Percentiles rank a stretch among this genome's conserved stretches.
Evolutionary conservation across 30 jellyfish, hydroid and myxozoan species (phyloP).

Genomic region (Aurelia sp.): DNA sequence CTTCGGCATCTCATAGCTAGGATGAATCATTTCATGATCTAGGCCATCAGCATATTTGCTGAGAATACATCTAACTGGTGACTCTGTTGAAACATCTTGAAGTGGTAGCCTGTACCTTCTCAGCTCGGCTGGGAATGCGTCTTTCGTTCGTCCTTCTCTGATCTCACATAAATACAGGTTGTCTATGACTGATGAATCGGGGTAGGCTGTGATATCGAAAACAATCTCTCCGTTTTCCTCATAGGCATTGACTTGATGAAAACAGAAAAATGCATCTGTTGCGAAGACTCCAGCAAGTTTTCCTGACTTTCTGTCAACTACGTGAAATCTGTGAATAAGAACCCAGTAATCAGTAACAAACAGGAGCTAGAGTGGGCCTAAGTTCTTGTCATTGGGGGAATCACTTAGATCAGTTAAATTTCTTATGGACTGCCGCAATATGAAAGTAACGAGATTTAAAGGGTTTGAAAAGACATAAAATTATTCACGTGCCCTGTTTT

Average conservation of each 20-base stretch:
- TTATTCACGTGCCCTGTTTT: no score
- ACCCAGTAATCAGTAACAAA: no score
- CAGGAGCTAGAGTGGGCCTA: no score
- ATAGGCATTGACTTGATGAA: slow-evolving; percentile 80
- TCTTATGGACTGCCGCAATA: no score
- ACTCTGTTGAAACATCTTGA: slow-evolving; percentile 34
- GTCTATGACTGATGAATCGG: slow-evolving; percentile 57
- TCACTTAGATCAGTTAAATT: no score
- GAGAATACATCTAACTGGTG: slow-evolving; percentile 8
- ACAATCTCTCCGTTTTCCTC: slow-evolving; percentile 50
- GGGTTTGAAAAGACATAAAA: no score
- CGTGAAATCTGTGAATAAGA: slow-evolving; percentile 25
- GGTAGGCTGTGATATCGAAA: slow-evolving; percentile 65
- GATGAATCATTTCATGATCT: slow-evolving; percentile 68
- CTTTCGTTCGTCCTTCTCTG: slow-evolving; percentile 35
- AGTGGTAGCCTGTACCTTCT: slow-evolving; percentile 79
- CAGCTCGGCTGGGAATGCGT: slow-evolving; percentile 55
- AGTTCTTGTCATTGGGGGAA: no score
- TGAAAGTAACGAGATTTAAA: no score
- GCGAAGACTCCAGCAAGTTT: slow-evolving; percentile 35
- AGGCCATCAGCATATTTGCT: slow-evolving; percentile 28
- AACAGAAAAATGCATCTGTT: slow-evolving; percentile 71
- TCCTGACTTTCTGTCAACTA: slow-evolving; percentile 62
- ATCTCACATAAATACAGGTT: slow-evolving; percentile 58
- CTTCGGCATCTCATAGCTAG: slow-evolving; percentile 77